Conservation (phyloP, 2,113 vertebrate species). For the Plestiodon gilberti region DNA sequence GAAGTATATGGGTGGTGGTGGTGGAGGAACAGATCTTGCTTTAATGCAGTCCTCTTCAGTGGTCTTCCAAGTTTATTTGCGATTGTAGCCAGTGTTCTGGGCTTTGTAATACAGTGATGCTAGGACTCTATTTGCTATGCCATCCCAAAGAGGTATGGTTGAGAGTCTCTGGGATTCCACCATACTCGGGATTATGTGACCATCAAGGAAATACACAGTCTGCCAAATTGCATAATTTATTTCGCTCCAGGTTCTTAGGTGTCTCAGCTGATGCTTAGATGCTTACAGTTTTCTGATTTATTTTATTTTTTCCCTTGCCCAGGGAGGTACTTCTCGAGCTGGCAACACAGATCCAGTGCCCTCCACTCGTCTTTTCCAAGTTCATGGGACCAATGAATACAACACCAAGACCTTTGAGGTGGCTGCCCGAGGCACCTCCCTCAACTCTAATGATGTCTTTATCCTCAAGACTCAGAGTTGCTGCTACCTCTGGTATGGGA, state of each 20-base stretch:
- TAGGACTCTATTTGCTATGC: neutral
- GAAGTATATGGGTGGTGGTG: neutral
- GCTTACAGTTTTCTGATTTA: neutral
- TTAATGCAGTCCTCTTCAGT: neutral
- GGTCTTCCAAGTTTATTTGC: neutral
- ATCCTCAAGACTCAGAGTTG: slow-evolving; percentile 81
- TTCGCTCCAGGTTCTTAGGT: neutral
- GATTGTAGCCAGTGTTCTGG: neutral
- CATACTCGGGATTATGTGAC: too few relatives aligned
- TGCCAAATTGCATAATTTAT: neutral
- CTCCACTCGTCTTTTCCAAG: slow-evolving; percentile 81
- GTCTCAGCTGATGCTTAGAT: neutral
- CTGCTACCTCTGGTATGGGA: slow-evolving; percentile 90
- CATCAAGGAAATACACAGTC: neutral
- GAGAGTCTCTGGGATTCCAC: neutral
- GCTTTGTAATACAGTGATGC: neutral
- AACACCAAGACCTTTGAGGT: slow-evolving; percentile 89
- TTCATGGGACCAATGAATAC: slow-evolving; percentile 79
- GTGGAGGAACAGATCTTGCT: too few relatives aligned
- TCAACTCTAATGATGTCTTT: slow-evolving; percentile 91
- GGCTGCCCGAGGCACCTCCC: slow-evolving; percentile 69
- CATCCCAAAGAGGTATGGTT: neutral
- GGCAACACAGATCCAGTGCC: slow-evolving; percentile 52
- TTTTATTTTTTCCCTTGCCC: neutral
- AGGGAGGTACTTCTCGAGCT: slow-evolving; percentile 80